Conservation (phyloP, 2,113 vertebrate species). For the Hymenochirus boettgeri region DNA sequence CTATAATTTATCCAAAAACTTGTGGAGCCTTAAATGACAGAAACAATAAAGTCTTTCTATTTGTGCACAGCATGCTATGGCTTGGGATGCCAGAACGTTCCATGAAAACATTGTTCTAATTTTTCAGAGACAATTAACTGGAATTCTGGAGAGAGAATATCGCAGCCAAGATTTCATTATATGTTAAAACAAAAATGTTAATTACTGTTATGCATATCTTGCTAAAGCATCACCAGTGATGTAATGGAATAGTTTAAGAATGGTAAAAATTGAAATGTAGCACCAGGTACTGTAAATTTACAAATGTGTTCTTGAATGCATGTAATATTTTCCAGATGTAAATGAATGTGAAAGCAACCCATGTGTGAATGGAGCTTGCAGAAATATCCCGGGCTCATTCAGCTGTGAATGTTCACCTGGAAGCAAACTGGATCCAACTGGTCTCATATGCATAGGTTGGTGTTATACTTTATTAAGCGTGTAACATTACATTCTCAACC, state of each 20-base stretch:
- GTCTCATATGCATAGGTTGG: conserved; percentile 75
- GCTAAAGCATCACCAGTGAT: not conserved
- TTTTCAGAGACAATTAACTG: conserved; percentile 41
- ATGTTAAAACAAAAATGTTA: not conserved
- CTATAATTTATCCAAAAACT: conserved; percentile 46
- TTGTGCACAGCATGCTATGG: conserved; percentile 37
- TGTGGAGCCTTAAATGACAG: conserved; percentile 42
- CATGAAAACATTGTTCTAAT: conserved; percentile 42
- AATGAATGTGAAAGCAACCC: conserved; percentile 79
- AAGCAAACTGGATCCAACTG: conserved; percentile 71
- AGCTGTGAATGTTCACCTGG: conserved; percentile 71
- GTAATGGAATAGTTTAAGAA: not conserved
- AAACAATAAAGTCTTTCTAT: conserved; percentile 48
- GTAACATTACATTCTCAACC: no score
- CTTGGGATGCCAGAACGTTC: conserved; percentile 29
- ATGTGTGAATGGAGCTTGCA: conserved; percentile 72
- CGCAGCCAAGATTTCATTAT: conserved; percentile 23
- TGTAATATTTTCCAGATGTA: conserved; percentile 62
- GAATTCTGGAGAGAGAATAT: conserved; percentile 25
- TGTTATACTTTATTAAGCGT: conserved; percentile 1
- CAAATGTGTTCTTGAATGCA: no score
- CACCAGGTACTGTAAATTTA: no score
- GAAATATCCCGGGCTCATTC: conserved; percentile 79
- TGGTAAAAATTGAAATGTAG: no score
- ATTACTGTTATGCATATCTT: not conserved